Percentiles rank a stretch among this genome's conserved stretches.
phyloP scores from a whole-genome alignment of 2,113 vertebrate species.

The Austrofundulus limnaeus region DNA sequence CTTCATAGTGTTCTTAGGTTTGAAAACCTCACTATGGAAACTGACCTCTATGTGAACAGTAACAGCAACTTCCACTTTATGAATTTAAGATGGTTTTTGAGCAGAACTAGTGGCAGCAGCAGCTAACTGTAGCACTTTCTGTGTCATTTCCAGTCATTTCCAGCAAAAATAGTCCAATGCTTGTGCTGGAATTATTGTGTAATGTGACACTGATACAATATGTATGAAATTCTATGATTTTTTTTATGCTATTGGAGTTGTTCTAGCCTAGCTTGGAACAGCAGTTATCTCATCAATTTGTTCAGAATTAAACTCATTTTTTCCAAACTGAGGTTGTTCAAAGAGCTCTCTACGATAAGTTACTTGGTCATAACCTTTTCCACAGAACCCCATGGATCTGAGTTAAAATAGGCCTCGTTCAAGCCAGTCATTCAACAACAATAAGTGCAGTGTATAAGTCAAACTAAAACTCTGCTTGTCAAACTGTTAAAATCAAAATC shows the following conservation, averaged over 20 bases:
- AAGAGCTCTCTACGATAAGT: not conserved
- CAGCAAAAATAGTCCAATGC: not conserved
- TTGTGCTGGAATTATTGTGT: not conserved
- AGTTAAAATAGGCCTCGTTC: conserved; percentile 8
- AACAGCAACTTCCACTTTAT: too few species aligned
- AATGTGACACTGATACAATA: not conserved
- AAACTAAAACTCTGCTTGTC: conserved; percentile 7
- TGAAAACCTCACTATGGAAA: too few species aligned
- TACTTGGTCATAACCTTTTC: not conserved
- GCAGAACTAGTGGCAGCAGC: not conserved
- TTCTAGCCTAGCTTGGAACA: not conserved
- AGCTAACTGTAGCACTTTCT: not conserved
- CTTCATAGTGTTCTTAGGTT: too few species aligned
- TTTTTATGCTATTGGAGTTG: too few species aligned
- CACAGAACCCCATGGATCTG: not conserved
- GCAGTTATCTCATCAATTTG: not conserved
- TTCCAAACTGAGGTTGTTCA: not conserved
- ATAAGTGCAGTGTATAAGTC: not conserved
- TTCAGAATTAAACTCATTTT: not conserved
- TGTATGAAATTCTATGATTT: too few species aligned
- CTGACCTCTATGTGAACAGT: too few species aligned
- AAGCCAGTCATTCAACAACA: not conserved
- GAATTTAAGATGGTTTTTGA: not conserved
- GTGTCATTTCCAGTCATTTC: too few species aligned
- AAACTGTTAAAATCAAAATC: conserved; percentile 21